A percentile compares a stretch with the other conserved stretches of the same genome.
phyloP scores from a whole-genome alignment of 2,888 invertebrate genomes.

The Luperina nickerlii region DNA sequence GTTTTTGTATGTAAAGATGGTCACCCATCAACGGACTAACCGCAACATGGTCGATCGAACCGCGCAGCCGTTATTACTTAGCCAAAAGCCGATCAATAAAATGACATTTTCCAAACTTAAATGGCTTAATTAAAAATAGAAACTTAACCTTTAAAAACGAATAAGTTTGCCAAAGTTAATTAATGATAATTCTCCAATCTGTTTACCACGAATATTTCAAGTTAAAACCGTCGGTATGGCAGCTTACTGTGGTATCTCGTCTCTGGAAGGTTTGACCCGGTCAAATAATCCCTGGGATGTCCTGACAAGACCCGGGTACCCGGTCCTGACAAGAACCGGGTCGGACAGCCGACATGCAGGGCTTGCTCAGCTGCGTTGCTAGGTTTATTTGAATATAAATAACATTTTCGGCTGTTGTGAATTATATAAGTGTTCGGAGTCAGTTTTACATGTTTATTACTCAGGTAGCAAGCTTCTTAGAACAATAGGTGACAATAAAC shows the following conservation, averaged over 20 bases:
- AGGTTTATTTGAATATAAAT: conserved; percentile 50
- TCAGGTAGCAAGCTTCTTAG: background rate
- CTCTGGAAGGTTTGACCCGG: conserved; percentile 55
- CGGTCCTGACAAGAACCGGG: conserved; percentile 57
- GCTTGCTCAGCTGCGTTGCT: conserved; percentile 24
- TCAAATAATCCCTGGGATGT: conserved; percentile 62
- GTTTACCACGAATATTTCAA: conserved; percentile 55
- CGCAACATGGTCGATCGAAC: background rate
- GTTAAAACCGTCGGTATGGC: conserved; percentile 45
- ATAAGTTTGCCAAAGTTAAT: conserved; percentile 23
- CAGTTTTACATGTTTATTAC: background rate
- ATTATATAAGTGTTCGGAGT: background rate
- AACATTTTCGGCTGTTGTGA: conserved; percentile 1
- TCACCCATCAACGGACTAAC: background rate
- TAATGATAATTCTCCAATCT: conserved; percentile 29
- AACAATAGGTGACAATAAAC: background rate
- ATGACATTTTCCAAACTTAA: background rate
- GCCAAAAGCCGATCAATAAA: background rate
- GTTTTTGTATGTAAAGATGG: background rate
- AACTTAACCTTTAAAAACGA: background rate
- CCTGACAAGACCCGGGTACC: conserved; percentile 47
- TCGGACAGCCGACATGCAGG: conserved; percentile 61
- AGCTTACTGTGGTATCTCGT: conserved; percentile 55
- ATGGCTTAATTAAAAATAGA: background rate
- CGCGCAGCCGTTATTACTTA: background rate